Conservation (phyloP, 2,113 vertebrate genomes). For the Rhinichthys klamathensis region DNA sequence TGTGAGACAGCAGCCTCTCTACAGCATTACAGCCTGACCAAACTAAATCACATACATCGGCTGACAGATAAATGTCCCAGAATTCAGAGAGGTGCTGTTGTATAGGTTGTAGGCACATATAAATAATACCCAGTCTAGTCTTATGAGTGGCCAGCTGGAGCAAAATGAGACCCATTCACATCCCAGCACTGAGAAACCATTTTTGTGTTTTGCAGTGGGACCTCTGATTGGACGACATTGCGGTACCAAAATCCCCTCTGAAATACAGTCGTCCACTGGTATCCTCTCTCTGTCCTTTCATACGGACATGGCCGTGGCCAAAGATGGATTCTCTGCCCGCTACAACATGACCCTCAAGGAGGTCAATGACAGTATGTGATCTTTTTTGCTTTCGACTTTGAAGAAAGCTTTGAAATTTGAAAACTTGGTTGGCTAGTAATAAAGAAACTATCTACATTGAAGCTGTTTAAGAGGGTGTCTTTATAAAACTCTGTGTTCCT, state of each 20-base stretch:
- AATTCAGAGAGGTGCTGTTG: constrained; percentile 56
- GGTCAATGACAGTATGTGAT: constrained; percentile 88
- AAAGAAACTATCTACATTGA: no score
- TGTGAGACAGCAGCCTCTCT: constrained; percentile 26
- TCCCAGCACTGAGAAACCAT: constrained; percentile 52
- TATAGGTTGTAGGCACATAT: constrained; percentile 6
- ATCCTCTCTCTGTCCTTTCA: constrained; percentile 95
- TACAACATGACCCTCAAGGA: constrained; percentile 94
- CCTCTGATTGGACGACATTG: constrained; percentile 97
- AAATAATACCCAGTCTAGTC: not conserved
- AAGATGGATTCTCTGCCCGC: constrained; percentile 94
- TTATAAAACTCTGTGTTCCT: not conserved
- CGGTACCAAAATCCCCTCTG: constrained; percentile 88
- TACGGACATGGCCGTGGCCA: constrained; percentile 97
- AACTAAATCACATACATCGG: constrained; percentile 66
- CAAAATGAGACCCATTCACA: not conserved
- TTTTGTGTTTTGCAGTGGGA: constrained; percentile 81
- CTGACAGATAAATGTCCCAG: constrained; percentile 67
- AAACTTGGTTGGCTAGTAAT: no score
- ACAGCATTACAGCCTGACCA: constrained; percentile 6
- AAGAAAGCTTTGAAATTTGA: no score
- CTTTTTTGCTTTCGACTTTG: not conserved
- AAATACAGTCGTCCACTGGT: constrained; percentile 92
- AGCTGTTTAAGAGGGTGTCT: not conserved
- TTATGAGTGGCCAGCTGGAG: not conserved